Percentiles rank a stretch among this genome's conserved stretches.
Evolutionary conservation across 2,113 vertebrate genomes (phyloP).

Genomic region (Pelecanus crispus): DNA sequence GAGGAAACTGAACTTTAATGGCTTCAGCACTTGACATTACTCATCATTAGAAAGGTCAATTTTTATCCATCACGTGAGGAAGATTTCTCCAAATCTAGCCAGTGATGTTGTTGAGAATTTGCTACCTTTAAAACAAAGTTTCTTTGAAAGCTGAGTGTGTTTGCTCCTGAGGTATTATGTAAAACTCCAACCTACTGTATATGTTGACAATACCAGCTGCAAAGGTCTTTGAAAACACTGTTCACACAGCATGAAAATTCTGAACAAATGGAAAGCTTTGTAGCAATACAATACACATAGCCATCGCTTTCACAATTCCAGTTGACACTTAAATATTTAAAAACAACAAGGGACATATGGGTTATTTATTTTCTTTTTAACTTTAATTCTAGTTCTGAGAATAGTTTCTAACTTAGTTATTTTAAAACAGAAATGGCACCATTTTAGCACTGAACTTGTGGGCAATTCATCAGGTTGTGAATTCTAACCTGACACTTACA

Average conservation of each 20-base stretch:
- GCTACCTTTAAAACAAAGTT: background rate
- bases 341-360: conserved; percentile 65
- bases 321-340: conserved; percentile 75
- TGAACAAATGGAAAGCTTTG: conserved; percentile 42
- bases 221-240: conserved; percentile 22
- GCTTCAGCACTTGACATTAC: background rate
- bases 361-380: conserved; percentile 74
- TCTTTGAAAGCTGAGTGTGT: background rate
- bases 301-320: conserved; percentile 45
- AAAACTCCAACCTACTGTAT: background rate
- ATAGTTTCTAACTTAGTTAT: conserved; percentile 61
- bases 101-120: background rate
- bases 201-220: background rate
- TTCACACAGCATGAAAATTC: background rate
- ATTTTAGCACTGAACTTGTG: conserved; percentile 56
- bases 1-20: background rate
- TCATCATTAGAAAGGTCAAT: background rate
- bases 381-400: conserved; percentile 73
- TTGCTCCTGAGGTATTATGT: background rate
- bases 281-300: background rate
- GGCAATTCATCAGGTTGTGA: conserved; percentile 69
- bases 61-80: background rate
- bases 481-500: conserved; percentile 75
- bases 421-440: conserved; percentile 67
- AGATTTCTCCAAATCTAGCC: background rate